Conservation (phyloP, 2,888 invertebrate species). For the Diaperis boleti region DNA sequence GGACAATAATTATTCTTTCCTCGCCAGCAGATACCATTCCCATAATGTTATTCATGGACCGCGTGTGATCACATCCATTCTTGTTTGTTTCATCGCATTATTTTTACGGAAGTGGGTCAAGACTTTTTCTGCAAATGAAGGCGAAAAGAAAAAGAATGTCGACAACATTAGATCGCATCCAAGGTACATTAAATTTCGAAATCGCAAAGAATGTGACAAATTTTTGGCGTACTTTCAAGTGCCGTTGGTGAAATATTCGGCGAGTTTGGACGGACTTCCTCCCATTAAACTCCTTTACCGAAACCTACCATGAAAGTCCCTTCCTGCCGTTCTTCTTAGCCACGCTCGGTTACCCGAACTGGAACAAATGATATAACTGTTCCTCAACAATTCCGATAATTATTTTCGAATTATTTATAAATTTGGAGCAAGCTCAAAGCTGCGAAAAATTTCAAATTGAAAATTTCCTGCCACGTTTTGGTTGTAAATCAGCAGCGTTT, state of each 20-base stretch:
- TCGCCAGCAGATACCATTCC: not conserved
- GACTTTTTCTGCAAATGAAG: slow-evolving; percentile 22
- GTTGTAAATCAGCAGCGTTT: not conserved
- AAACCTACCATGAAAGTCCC: not conserved
- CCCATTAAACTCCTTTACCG: not conserved
- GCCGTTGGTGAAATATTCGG: no score
- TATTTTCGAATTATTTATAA: slow-evolving; percentile 9
- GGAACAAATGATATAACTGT: slow-evolving; percentile 7
- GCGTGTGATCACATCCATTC: slow-evolving; percentile 1
- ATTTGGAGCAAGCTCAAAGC: slow-evolving; percentile 6
- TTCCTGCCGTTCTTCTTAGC: slow-evolving; percentile 2
- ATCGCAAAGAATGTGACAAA: slow-evolving; percentile 16
- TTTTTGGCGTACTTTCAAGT: slow-evolving; percentile 31
- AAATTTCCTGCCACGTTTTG: slow-evolving; percentile 5
- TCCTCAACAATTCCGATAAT: not conserved
- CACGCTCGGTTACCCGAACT: slow-evolving; percentile 7
- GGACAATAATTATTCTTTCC: not conserved
- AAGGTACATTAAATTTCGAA: slow-evolving; percentile 24
- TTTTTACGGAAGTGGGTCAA: slow-evolving; percentile 29
- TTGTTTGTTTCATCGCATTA: slow-evolving; percentile 6
- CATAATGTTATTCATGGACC: not conserved
- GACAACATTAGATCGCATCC: slow-evolving; percentile 3
- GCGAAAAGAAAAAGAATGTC: slow-evolving; percentile 14
- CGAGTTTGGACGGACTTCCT: no score
- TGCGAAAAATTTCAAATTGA: no score